A percentile compares a stretch with the other conserved stretches of the same genome.
Conservation (phyloP, 2,888 invertebrate genomes). For the Hydrotaea cyrtoneurina region DNA sequence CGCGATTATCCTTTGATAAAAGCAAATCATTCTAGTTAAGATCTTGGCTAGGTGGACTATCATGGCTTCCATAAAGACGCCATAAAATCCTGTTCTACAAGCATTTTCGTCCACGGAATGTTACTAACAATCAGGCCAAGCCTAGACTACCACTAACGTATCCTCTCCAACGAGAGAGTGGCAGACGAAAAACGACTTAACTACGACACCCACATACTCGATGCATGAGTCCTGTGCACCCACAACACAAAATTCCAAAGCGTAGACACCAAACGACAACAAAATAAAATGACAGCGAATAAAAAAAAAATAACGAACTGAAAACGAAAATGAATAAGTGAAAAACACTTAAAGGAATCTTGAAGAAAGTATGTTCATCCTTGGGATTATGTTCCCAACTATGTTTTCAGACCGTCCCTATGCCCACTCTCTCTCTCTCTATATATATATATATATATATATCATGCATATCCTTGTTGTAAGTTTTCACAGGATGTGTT, state of each 20-base stretch:
- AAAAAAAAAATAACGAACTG: not conserved
- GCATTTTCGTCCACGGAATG: no score
- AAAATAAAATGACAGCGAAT: not conserved
- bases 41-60: no score
- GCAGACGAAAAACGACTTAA: constrained; percentile 22
- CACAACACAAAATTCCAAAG: not conserved
- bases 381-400: constrained; percentile 13
- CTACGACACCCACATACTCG: not conserved
- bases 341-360: constrained; percentile 43
- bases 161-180: not conserved
- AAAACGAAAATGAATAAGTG: constrained; percentile 32
- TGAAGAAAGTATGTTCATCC: constrained; percentile 48
- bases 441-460: not conserved
- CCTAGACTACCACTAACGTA: not conserved
- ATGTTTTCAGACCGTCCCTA: no score
- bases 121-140: no score
- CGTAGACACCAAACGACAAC: no score
- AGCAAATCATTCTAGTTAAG: no score
- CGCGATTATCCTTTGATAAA: no score
- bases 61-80: no score
- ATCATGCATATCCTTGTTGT: constrained; percentile 11
- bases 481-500: not conserved
- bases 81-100: no score
- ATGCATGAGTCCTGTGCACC: not conserved
- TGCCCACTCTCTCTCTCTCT: not conserved